Conservation (phyloP, 2,888 invertebrate species). For the Lissonota sp. region DNA sequence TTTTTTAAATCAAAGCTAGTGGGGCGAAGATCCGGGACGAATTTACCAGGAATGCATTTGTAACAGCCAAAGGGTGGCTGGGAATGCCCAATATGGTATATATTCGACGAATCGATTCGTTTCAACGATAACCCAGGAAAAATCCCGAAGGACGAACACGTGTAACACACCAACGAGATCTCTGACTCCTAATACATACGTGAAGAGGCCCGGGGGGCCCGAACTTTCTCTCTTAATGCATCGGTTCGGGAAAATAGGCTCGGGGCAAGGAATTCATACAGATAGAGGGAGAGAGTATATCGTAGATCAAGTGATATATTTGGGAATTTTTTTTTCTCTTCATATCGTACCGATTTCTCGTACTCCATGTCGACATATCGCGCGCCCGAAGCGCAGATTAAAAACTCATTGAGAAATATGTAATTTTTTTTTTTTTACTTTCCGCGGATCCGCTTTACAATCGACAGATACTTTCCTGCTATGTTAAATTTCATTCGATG, state of each 20-base stretch:
- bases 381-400: not conserved
- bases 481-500: no score
- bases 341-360: not conserved
- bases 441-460: no score
- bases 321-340: not conserved
- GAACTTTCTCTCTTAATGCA: not conserved
- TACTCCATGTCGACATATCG: not conserved
- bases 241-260: not conserved
- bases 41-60: no score
- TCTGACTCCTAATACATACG: not conserved
- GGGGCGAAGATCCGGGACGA: no score
- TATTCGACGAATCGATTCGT: no score
- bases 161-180: not conserved
- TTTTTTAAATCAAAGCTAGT: no score
- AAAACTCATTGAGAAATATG: not conserved
- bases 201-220: not conserved
- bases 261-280: not conserved
- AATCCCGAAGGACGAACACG: slow-evolving; percentile 7
- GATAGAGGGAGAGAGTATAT: not conserved
- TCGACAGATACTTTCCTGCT: no score
- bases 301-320: not conserved
- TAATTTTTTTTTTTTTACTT: not conserved
- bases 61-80: no score
- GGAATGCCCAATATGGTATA: no score
- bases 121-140: not conserved